Conservation (phyloP, 2,113 vertebrate genomes). For the Grammomys surdaster region DNA sequence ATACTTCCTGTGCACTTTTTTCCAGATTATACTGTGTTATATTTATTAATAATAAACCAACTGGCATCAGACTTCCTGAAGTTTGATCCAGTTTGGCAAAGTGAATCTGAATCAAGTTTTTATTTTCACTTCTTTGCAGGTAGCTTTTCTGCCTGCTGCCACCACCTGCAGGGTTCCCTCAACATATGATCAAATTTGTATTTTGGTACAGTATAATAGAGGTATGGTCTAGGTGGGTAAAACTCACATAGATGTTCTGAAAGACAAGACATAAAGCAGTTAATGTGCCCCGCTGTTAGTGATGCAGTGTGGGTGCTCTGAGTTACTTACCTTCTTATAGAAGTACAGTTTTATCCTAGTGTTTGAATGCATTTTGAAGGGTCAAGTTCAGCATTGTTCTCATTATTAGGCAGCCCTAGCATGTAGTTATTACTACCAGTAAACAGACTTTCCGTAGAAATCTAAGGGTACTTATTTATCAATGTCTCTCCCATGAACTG, state of each 20-base stretch:
- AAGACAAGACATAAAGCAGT: not conserved
- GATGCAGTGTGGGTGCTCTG: fast-evolving
- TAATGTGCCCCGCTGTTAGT: fast-evolving
- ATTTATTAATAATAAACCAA: not conserved
- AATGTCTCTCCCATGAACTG: not conserved
- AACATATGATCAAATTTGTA: not conserved
- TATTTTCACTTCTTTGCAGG: not conserved
- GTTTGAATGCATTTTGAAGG: not conserved
- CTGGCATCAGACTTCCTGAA: not conserved
- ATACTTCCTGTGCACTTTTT: not conserved
- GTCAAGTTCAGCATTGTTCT: not conserved
- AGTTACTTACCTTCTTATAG: not conserved
- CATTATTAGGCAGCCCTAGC: fast-evolving
- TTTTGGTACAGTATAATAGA: not conserved
- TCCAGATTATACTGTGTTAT: not conserved
- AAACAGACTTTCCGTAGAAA: not conserved
- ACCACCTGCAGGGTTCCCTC: not conserved
- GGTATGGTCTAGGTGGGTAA: not conserved
- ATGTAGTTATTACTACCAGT: too few relatives aligned
- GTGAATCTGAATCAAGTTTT: not conserved
- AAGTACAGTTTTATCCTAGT: not conserved
- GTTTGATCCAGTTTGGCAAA: not conserved
- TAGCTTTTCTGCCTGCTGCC: not conserved
- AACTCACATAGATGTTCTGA: not conserved
- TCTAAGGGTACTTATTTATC: too few relatives aligned